Base-by-base conservation (phyloP, 2,888 invertebrate species). In the Drosophila yooni region DNA sequence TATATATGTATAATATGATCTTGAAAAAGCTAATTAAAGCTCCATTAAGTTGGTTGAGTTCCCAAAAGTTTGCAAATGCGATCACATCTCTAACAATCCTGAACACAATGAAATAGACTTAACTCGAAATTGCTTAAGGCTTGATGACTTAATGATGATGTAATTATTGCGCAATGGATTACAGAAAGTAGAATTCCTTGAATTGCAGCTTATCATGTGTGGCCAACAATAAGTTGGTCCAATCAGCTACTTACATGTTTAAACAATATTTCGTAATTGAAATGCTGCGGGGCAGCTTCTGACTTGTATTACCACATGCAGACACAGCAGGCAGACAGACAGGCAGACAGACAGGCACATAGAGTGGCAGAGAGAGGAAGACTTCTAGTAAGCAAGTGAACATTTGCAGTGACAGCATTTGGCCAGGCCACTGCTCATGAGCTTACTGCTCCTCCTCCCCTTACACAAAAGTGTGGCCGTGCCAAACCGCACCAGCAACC, bases 181-280 rank as follows among this genome's bases (percentile, higher is more conserved):
- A 50, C 21, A 73, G 48, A 36, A 36, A 60, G 43, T 38, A 48
- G 43, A 63, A 58, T 33, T 38, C 21, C 36, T 11, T 46, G 62
- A 36, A 54, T 58, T 57, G 4, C 6, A 27, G 48, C 43, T 64
- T 46, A 52, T 78, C 38, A 29, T 70, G 38, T 59, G 58, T 21
- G 61, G 38, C 33, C 15, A 53, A 57, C 59, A 65, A 64, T 62
- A 70, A 50, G 52, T 63, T 70, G 31, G 21, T 33, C 21, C 46
- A 46, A 52, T 38, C 57, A 56, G 72, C 68, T 40, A 72, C 80
- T 76, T 68, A 69, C 53, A 76, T 81, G 84, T 88, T 84, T 86
- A 79, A 84, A 81, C 79, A 81, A 88, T 84, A 83, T 81, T 88
- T 88, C 84, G 79, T 88, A 88, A 84, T 84, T 84, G 89, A 84